Conservation (phyloP, 2,113 vertebrate species). For the Lanius ludovicianus region DNA sequence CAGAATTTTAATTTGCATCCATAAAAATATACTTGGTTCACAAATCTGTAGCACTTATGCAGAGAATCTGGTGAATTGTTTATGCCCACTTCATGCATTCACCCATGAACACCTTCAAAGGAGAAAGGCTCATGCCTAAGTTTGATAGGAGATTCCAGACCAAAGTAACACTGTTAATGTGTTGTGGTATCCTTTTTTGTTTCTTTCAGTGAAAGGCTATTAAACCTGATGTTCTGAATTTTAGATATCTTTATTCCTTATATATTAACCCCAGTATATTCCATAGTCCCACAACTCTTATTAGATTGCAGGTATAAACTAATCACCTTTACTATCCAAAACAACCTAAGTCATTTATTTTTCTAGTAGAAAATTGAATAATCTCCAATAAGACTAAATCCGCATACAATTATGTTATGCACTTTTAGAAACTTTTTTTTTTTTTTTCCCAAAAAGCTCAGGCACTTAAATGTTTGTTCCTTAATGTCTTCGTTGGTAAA, state of each 20-base stretch:
- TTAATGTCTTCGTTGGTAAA: background rate
- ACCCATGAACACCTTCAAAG: background rate
- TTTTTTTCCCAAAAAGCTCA: background rate
- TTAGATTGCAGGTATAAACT: background rate
- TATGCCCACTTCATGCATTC: background rate
- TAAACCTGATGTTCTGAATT: background rate
- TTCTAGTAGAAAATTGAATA: background rate
- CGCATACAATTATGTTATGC: background rate
- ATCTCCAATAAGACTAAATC: background rate
- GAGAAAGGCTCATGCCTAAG: background rate
- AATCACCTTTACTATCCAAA: background rate
- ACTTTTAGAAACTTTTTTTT: accelerated
- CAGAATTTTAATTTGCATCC: background rate
- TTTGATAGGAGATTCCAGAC: background rate
- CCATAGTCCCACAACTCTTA: background rate
- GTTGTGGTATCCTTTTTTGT: background rate
- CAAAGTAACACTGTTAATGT: background rate
- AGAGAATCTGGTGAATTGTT: background rate
- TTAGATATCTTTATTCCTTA: background rate
- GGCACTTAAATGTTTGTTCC: background rate
- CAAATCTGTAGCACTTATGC: background rate
- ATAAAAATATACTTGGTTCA: background rate
- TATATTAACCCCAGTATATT: background rate
- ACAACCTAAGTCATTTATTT: background rate
- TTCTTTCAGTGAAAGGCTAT: background rate